Percentiles rank a stretch among this genome's conserved stretches.
phyloP scores from a whole-genome alignment of 2,113 vertebrate genomes.

The Parus major region DNA sequence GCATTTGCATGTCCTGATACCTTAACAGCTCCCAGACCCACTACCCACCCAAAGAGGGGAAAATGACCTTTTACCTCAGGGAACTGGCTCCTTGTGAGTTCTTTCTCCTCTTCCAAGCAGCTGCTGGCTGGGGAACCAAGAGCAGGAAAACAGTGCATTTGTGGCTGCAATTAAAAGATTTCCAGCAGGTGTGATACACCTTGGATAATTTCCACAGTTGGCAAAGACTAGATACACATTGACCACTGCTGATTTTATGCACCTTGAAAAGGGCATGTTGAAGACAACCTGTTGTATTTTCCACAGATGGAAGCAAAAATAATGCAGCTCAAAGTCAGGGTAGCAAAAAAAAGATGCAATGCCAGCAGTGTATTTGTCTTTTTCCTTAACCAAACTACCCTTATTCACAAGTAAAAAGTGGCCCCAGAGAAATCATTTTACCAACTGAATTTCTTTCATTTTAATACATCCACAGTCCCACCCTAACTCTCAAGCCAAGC shows the following conservation, averaged over 20 bases:
- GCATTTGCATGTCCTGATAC: background rate
- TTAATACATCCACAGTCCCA: background rate
- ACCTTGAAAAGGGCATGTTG: background rate
- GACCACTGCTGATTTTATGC: background rate
- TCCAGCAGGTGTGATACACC: background rate
- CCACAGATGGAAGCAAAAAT: background rate
- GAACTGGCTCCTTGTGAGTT: background rate
- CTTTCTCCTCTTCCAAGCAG: background rate
- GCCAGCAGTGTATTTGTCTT: background rate
- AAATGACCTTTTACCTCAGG: background rate
- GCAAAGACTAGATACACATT: background rate
- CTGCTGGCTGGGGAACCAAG: background rate
- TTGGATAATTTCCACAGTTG: background rate
- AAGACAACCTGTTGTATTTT: background rate
- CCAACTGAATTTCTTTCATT: background rate
- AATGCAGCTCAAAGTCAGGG: background rate
- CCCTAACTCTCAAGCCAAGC: background rate
- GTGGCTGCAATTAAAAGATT: background rate
- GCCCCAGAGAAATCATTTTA: background rate
- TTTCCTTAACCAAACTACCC: background rate
- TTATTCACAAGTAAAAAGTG: background rate
- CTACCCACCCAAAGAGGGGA: background rate
- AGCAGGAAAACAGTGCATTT: background rate
- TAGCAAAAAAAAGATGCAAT: background rate
- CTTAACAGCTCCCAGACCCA: accelerated